Evolutionary conservation across 1,140 invertebrate genomes (phyloP), one percentile per base, ranked within the genome.

Genomic region (Plectus sambesii): DNA sequence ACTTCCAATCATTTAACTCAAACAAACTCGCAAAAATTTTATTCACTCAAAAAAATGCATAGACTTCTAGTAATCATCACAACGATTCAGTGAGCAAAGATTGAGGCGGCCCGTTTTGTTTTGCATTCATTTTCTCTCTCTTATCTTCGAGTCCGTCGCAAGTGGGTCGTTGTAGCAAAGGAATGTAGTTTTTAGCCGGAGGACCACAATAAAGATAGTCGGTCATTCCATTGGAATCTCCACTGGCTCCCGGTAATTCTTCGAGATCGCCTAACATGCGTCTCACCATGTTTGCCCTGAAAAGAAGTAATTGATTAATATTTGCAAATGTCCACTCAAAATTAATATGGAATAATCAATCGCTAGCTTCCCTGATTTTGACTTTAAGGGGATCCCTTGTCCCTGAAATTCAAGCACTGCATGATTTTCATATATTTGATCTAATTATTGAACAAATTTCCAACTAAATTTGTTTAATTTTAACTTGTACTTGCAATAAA

Each of bases 101-200:
- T 30, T 3, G 22, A n/a, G 25, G 4, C 15, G 9, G 5, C 22
- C 19, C 20, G 15, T 30, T 27, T 23, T 33, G 30, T 15, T 53
- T 56, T 24, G 46, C 48, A 2, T 12, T 12, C 26, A 56, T 24
- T 25, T 63, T 63, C 12, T 49, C 33, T 4, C 38, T 47, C 5
- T 56, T 47, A n/a, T 39, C 44, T 27, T 61, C 61, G 33, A 63
- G 29, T 6, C 39, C 42, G 9, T 51, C 49, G 27, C 61, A 63
- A 15, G 22, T 41, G 2, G 55, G 47, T 3, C 61, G 38, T 19
- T 61, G 58, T 40, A 46, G 19, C 6, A 63, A 48, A 0, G 56
- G 59, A 2, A 55, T 23, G 26, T 61, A 55, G 8, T 43, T 53
- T 42, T 56, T 59, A 5, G 17, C 19, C 0, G 38, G 6, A n/a